Evolutionary conservation across 1,140 invertebrate genomes (phyloP).

Genomic region (Rhopalosiphum padi): DNA sequence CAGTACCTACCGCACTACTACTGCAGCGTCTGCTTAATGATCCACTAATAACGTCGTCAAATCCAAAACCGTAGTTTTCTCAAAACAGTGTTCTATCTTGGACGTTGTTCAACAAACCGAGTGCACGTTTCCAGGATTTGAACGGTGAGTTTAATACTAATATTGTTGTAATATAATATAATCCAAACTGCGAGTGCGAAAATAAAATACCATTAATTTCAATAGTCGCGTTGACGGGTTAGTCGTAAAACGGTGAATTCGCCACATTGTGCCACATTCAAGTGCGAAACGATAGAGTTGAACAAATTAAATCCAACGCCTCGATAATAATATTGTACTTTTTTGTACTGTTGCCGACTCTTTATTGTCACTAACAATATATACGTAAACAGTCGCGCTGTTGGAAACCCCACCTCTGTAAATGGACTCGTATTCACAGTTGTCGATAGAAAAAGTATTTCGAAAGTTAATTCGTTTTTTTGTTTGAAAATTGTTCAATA

Average conservation of each 20-base stretch:
- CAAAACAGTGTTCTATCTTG: neutral
- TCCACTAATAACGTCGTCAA: neutral
- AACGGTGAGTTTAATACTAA: neutral
- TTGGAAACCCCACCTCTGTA: neutral
- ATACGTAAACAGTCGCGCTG: neutral
- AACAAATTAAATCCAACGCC: neutral
- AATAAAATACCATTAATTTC: neutral
- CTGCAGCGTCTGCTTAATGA: neutral
- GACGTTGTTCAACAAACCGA: neutral
- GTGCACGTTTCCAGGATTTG: neutral
- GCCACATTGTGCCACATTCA: neutral
- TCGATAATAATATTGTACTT: neutral
- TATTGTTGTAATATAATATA: neutral
- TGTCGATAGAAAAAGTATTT: conserved; percentile 1
- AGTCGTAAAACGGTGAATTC: neutral
- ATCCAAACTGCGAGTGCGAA: neutral
- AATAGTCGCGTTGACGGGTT: neutral
- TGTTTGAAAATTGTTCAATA: neutral
- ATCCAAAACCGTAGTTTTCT: neutral
- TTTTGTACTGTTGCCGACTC: neutral
- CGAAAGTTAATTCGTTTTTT: conserved; percentile 37
- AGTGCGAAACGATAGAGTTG: neutral
- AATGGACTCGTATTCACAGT: neutral
- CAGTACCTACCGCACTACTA: neutral
- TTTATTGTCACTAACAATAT: conserved; percentile 18